Conservation (phyloP, 53 echinoderm and acorn worm species). For the Actinopyga echinites region DNA sequence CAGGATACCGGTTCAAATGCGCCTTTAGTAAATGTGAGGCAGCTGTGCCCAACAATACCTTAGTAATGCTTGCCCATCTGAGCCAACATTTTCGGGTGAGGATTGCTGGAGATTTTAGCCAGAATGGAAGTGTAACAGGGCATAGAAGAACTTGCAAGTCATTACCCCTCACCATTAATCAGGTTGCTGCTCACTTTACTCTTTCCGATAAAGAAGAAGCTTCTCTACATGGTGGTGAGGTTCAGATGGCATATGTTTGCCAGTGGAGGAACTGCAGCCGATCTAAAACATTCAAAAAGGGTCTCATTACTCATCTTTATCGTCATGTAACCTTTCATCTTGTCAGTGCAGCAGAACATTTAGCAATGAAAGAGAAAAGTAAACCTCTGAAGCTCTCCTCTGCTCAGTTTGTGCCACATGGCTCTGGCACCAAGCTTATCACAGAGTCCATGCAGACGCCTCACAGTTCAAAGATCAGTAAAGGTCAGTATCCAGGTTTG, state of each 20-base stretch:
- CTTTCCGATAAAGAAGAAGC: constrained; percentile 62
- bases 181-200: constrained; percentile 64
- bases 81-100: constrained; percentile 61
- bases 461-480: constrained; percentile 11
- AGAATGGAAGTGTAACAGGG: constrained; percentile 31
- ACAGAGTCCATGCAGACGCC: constrained; percentile 33
- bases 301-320: constrained; percentile 49
- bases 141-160: constrained; percentile 54
- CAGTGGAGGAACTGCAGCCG: constrained; percentile 62
- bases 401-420: constrained; percentile 34
- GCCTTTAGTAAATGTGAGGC: constrained; percentile 57
- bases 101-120: constrained; percentile 56
- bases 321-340: constrained; percentile 61
- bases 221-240: constrained; percentile 64
- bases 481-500: background rate
- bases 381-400: constrained; percentile 42
- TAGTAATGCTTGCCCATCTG: constrained; percentile 63
- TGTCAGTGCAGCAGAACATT: constrained; percentile 54
- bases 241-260: constrained; percentile 59
- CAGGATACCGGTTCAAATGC: constrained; percentile 49
- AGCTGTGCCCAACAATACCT: constrained; percentile 51
- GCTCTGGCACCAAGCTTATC: constrained; percentile 35
- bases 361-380: constrained; percentile 37
- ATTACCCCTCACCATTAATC: constrained; percentile 58
- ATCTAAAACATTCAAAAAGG: constrained; percentile 60